phyloP scores from a whole-genome alignment of 2,797 vertebrate genomes.

The Enteromius trimaculatus region DNA sequence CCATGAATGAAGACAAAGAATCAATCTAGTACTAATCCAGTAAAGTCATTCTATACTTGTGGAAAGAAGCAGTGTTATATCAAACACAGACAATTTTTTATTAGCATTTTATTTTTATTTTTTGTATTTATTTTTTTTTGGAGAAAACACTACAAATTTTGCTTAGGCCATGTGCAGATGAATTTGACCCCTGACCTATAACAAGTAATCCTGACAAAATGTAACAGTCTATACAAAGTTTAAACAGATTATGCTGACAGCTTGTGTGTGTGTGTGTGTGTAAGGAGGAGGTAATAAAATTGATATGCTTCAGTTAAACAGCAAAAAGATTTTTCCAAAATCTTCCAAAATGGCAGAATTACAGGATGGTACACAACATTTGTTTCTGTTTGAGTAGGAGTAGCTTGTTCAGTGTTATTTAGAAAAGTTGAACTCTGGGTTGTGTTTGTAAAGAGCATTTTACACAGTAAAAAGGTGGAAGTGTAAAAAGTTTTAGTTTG shows the following conservation, averaged over 20 bases:
- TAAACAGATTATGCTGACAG: neutral
- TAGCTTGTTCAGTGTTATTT: neutral
- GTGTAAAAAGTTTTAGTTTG: neutral
- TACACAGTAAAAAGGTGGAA: neutral
- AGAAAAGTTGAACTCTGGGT: neutral
- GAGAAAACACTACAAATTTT: neutral
- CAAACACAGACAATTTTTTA: neutral
- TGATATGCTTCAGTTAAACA: neutral
- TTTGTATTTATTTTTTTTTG: neutral
- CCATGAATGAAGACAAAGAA: constrained; percentile 42
- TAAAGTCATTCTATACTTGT: constrained; percentile 9
- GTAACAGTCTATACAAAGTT: neutral
- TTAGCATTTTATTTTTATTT: too few relatives aligned
- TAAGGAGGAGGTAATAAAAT: neutral
- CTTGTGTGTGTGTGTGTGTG: neutral
- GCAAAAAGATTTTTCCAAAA: neutral
- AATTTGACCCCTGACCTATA: neutral
- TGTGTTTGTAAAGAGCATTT: neutral
- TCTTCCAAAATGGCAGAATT: neutral
- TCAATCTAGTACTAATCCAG: constrained; percentile 15
- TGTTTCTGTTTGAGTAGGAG: neutral
- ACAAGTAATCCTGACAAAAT: neutral
- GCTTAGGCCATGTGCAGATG: neutral
- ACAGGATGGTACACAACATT: neutral
- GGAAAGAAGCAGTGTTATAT: constrained; percentile 10